Conservation (phyloP, 2,888 invertebrate genomes). For the Oasisia sp. region DNA sequence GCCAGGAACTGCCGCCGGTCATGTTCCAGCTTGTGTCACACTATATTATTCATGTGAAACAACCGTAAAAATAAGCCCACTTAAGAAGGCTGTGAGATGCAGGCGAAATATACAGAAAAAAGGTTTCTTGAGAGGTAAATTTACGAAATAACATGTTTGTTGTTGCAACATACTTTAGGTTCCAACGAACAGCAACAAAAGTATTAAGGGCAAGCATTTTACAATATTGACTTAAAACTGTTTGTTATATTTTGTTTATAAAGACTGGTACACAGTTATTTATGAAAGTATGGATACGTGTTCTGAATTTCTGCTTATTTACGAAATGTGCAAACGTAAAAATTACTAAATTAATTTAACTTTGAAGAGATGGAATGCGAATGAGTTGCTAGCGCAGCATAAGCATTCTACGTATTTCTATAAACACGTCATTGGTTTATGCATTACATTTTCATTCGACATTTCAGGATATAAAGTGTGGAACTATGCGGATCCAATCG, state of each 20-base stretch:
- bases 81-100: too few species aligned
- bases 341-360: not conserved
- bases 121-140: too few species aligned
- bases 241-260: not conserved
- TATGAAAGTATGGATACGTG: not conserved
- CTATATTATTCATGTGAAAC: too few species aligned
- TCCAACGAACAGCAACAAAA: not conserved
- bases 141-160: not conserved
- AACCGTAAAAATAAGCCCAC: too few species aligned
- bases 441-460: not conserved
- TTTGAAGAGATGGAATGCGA: not conserved
- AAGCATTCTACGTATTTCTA: not conserved
- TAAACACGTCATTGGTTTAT: not conserved
- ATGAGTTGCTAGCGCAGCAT: not conserved
- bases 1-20: too few species aligned
- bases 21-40: too few species aligned
- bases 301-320: not conserved
- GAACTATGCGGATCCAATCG: constrained; percentile 67
- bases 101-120: too few species aligned
- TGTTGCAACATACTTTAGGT: not conserved
- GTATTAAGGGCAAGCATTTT: not conserved
- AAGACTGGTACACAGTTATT: not conserved
- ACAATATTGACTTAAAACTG: not conserved
- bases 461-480: constrained; percentile 40
- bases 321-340: not conserved